These are phyloP conservation scores for Psococerastis gibbosa DNA, from an alignment of 2,888 invertebrate genomes.

Conservation along the genomic window DNA sequence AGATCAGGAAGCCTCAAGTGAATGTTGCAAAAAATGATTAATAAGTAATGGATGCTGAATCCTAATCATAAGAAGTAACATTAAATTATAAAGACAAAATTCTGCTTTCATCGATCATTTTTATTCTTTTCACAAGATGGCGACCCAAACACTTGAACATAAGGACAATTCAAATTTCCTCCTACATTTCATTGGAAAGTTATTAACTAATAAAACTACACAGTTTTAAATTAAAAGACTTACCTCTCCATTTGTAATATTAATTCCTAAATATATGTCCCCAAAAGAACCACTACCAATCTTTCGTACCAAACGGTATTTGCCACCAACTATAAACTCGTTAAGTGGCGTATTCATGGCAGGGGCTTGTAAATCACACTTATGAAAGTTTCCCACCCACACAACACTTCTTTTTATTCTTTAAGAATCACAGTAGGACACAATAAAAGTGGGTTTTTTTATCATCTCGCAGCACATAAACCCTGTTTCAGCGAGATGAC, in stretches of 20 bases:
- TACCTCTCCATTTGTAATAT: slow-evolving; percentile 78
- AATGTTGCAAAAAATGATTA: no score
- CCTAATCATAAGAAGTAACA: no score
- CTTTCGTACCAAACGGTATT: slow-evolving; percentile 88
- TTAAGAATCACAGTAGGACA: no score
- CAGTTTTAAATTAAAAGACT: no score
- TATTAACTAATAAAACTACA: no score
- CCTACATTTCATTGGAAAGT: no score
- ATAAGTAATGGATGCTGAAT: no score
- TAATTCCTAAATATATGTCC: slow-evolving; percentile 93
- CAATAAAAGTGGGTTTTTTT: no score
- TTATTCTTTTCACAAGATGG: background rate
- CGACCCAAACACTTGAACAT: background rate
- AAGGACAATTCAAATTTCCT: background rate
- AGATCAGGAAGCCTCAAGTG: no score
- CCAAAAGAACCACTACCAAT: slow-evolving; percentile 99
- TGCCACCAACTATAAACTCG: slow-evolving; percentile 75
- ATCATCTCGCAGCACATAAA: background rate
- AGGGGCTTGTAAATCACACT: slow-evolving; percentile 13
- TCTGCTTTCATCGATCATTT: background rate
- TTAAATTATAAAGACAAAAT: background rate
- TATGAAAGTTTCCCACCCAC: background rate
- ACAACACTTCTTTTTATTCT: no score
- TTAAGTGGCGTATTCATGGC: slow-evolving; percentile 21
- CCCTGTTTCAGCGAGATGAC: background rate